phyloP scores from a whole-genome alignment of 2,113 vertebrate species.

The Uria aalge region DNA sequence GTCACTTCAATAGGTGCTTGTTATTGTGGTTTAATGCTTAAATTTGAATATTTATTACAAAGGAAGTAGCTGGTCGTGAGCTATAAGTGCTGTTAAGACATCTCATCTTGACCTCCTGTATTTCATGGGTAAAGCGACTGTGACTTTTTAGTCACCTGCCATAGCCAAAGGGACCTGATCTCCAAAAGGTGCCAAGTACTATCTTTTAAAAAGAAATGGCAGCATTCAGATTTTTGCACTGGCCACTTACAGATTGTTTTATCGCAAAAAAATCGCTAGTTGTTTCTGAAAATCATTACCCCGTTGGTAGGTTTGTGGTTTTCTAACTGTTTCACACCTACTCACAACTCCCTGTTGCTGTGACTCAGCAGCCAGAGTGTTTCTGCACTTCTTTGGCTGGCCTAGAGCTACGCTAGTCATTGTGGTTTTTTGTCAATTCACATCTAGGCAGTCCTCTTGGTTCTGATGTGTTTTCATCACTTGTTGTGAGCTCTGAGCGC shows the following conservation, averaged over 20 bases:
- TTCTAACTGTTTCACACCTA: not conserved
- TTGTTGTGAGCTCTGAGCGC: not conserved
- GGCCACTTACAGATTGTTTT: not conserved
- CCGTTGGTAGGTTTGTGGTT: not conserved
- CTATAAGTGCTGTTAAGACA: not conserved
- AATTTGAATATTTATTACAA: not conserved
- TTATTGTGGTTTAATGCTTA: not conserved
- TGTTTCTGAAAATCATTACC: not conserved
- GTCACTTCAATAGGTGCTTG: not conserved
- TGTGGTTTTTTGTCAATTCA: not conserved
- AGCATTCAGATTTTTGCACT: not conserved
- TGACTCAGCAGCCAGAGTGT: slow-evolving; percentile 21
- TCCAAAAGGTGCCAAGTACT: not conserved
- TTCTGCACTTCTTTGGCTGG: not conserved
- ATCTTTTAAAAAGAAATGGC: not conserved
- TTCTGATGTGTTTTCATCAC: not conserved
- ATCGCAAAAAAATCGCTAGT: not conserved
- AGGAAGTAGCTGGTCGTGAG: not conserved
- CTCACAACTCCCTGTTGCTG: not conserved
- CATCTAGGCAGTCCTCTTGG: not conserved
- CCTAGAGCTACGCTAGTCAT: not conserved
- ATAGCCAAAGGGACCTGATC: not conserved
- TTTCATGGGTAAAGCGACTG: not conserved
- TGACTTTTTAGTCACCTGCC: not conserved
- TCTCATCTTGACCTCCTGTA: not conserved